These are phyloP conservation scores for Diachrysia chrysitis DNA, from an alignment of 2,888 invertebrate genomes.

Conservation along the genomic window DNA sequence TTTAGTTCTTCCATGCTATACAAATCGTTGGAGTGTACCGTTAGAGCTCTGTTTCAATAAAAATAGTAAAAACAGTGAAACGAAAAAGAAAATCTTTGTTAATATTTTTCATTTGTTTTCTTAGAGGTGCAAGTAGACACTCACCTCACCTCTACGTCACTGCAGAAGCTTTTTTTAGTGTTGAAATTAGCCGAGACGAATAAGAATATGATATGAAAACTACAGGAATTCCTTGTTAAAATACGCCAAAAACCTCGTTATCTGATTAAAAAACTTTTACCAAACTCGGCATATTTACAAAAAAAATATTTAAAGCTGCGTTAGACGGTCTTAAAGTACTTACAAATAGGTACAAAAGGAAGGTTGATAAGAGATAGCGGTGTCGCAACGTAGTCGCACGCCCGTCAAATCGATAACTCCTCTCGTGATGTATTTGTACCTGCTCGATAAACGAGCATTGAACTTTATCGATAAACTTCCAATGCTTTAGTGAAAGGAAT, in stretches of 20 bases:
- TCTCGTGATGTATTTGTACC: conserved; percentile 52
- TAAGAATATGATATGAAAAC: no score
- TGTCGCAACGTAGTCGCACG: conserved; percentile 49
- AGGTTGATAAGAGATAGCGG: conserved; percentile 44
- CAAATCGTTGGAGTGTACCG: no score
- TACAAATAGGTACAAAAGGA: conserved; percentile 24
- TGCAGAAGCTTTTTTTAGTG: no score
- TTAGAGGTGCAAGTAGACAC: no score
- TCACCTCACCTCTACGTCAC: no score
- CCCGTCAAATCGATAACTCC: conserved; percentile 53
- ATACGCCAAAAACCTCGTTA: conserved; percentile 6
- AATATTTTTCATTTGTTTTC: no score
- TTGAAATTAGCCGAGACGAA: no score
- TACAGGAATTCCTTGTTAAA: no score
- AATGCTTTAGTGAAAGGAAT: conserved; percentile 30
- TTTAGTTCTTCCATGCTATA: no score
- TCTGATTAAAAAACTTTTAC: conserved; percentile 16
- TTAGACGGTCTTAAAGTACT: conserved; percentile 35
- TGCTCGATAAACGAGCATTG: conserved; percentile 58
- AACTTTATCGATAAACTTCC: conserved; percentile 47
- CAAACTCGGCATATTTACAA: conserved; percentile 4
- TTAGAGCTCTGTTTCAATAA: no score
- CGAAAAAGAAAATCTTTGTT: no score
- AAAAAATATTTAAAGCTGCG: conserved; percentile 19
- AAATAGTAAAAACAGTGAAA: no score